Evolutionary conservation across 2,113 vertebrate genomes (phyloP), one percentile per base, ranked within the genome.

Genomic region (Tachysurus vachellii): DNA sequence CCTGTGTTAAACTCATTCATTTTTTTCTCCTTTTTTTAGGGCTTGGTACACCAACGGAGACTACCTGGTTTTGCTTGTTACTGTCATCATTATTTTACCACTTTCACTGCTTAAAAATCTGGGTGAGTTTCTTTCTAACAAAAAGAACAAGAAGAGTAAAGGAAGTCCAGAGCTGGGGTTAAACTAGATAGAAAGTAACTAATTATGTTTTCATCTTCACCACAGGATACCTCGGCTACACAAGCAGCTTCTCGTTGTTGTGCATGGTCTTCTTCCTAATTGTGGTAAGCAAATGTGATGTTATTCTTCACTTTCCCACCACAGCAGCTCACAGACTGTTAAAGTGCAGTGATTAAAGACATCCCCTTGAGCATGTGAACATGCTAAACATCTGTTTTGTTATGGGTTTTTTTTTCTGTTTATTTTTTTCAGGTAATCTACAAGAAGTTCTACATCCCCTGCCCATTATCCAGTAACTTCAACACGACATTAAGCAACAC

Each of bases 211-310:
- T 81, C n/a, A 28, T 42, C 66, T 84, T 91, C 75, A 1, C 14
- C 66, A 80, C 86, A 99, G 98, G 98, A 82, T 99, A 99, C 92
- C 95, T 99, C 86, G 98, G 98, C 76, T 99, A 99, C 89, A 99
- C 98, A n/a, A 99, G 98, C 42, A 97, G 98, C 10, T 95, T 99
- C 91, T 99, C 98, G 2, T 95, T 99, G 31, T 91, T 99, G 84
- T 99, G 98, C 89, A 99, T 99, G 98, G 95, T 99, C 80, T 99
- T 99, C 93, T 99, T 99, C 82, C 92, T 99, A 84, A 98, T 99
- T 87, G 97, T 99, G 95, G 98, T 99, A 95, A 96, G 98, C 96
- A 54, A 66, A 79, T 19, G n/a, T 13, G 50, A n/a, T 53, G 47
- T 10, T 28, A 12, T 80, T 0, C 0, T 12, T 57, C 36, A 36